Evolutionary conservation across 2,888 invertebrate genomes (phyloP), one percentile per base, ranked within the genome.

Genomic region (Caenorhabditis afra): DNA sequence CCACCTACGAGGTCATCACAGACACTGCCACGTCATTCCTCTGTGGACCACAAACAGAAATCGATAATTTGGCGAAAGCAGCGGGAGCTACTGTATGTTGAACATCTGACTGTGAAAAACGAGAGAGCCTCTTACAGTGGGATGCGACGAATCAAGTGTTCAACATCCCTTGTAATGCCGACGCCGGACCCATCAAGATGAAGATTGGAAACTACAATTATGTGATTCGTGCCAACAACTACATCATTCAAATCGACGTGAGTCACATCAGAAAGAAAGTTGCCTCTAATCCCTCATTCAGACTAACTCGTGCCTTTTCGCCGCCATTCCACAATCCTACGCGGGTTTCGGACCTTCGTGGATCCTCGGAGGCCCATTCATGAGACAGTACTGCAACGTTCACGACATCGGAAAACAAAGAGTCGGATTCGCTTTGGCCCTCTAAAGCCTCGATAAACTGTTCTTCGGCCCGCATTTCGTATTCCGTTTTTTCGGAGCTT

Each of bases 331-430:
- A 4, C 73, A 73, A 20, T 59, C 61, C 2, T 78, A 67, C 37
- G 71, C 61, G 4, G 86, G 86, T n/a, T 83, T 83, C 55, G 82
- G 82, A 23, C 82, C 83, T 7, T 61, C 80, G 1, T 85, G 83
- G 83, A 82, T 84, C 20, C 81, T 85, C 11, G 85, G 85, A 12
- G 85, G 84, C 44, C 81, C 85, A 16, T 84, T 82, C 52, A 85
- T 85, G 66, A 62, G 85, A 35, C 75, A 77, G 49, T 85, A 78
- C 66, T 85, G 85, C 62, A 81, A 85, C 23, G 65, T 79, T 16
- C 75, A 84, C 53, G 81, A 84, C 35, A 66, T 82, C 49, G 81
- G 81, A 35, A 73, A 80, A 49, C 66, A 74, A 53, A 22, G 74
- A 23, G 78, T 84, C 20, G 84, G 84, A 18, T 84, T 84, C 50